Conservation (phyloP, 2,113 vertebrate genomes). For the Onychostoma macrolepis region DNA sequence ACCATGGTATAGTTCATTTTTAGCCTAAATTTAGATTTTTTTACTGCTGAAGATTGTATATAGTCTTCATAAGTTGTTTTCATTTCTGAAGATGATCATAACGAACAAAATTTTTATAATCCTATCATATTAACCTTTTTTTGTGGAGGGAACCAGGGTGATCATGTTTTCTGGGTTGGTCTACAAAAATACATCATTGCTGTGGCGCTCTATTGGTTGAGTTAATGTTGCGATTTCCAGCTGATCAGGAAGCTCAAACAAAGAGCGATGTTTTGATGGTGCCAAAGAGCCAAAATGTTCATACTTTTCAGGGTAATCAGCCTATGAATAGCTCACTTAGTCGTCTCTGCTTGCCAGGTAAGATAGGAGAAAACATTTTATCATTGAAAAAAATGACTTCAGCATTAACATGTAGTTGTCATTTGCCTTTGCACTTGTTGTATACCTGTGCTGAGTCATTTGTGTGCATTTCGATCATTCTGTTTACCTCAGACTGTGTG, state of each 20-base stretch:
- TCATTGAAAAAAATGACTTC: not conserved
- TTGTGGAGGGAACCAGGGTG: not conserved
- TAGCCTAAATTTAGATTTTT: not conserved
- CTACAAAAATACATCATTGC: not conserved
- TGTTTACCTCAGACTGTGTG: conserved; percentile 26
- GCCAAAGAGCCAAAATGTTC: not conserved
- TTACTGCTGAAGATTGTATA: not conserved
- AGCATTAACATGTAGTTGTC: not conserved
- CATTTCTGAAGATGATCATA: not conserved
- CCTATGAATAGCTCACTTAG: not conserved
- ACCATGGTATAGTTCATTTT: not conserved
- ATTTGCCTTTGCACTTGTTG: not conserved
- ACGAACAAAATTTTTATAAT: not conserved
- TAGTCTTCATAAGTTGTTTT: not conserved
- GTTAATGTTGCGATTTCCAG: not conserved
- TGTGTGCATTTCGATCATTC: conserved; percentile 14
- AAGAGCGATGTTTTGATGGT: not conserved
- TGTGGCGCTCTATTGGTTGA: not conserved
- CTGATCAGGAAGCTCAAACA: not conserved
- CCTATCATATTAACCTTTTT: not conserved
- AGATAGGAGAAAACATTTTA: not conserved
- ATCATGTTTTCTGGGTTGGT: not conserved
- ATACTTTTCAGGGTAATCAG: not conserved
- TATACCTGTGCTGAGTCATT: not conserved
- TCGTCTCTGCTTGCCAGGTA: not conserved